phyloP scores from a whole-genome alignment of 2,113 vertebrate species.

The Alethe diademata region DNA sequence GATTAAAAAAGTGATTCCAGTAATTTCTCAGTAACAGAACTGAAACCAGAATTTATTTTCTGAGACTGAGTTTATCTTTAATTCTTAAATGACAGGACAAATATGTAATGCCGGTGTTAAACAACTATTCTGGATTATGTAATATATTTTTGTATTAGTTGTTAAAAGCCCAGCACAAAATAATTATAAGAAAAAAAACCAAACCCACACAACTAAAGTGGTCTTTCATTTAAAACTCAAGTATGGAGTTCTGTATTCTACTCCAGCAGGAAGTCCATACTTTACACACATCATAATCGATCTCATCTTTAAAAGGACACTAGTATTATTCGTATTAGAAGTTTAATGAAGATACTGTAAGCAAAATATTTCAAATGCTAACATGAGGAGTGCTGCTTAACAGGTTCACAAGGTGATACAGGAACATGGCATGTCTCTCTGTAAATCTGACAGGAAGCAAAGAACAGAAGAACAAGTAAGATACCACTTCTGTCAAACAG shows the following conservation, averaged over 20 bases:
- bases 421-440: background rate
- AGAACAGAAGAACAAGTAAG: background rate
- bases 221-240: background rate
- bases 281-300: background rate
- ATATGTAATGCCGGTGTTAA: background rate
- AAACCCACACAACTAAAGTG: background rate
- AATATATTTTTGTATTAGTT: background rate
- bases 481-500: background rate
- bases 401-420: background rate
- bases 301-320: background rate
- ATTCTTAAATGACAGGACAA: background rate
- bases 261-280: background rate
- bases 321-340: background rate
- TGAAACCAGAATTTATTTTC: background rate
- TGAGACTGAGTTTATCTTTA: background rate
- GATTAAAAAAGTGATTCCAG: background rate
- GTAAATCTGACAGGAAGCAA: background rate
- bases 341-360: background rate
- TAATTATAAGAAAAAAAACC: background rate
- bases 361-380: background rate
- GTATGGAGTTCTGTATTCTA: background rate
- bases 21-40: background rate
- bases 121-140: background rate
- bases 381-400: background rate
- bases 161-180: slow-evolving; percentile 1